Evolutionary conservation across 2,888 invertebrate species (phyloP).

Genomic region (Leucania comma): DNA sequence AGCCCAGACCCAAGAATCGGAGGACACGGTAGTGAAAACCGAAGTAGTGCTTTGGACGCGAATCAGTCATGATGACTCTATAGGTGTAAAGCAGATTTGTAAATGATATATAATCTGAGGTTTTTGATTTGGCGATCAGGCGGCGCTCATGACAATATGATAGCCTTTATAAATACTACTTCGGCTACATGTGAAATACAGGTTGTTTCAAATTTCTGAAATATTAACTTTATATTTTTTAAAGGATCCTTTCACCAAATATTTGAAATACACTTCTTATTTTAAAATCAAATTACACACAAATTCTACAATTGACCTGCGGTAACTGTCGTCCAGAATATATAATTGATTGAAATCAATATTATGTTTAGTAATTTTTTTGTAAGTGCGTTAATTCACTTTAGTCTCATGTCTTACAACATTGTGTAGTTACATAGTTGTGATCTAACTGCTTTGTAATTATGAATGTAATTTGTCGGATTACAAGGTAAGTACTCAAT

Average conservation of each 20-base stretch:
- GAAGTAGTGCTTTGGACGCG: slow-evolving; percentile 80
- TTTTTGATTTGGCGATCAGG: background rate
- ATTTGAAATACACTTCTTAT: background rate
- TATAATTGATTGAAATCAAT: too few species aligned
- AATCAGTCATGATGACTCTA: slow-evolving; percentile 57
- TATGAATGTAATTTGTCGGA: too few species aligned
- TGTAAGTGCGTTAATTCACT: too few species aligned
- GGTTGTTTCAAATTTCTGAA: slow-evolving; percentile 39
- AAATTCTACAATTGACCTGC: background rate
- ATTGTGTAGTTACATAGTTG: too few species aligned
- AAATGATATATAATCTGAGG: slow-evolving; percentile 35
- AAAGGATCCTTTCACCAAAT: background rate
- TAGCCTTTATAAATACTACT: slow-evolving; percentile 39
- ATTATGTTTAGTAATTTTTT: too few species aligned
- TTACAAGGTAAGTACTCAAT: too few species aligned
- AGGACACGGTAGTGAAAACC: slow-evolving; percentile 80
- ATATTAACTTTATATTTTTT: background rate
- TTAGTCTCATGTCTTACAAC: too few species aligned
- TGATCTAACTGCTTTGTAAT: too few species aligned
- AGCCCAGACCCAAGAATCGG: slow-evolving; percentile 84
- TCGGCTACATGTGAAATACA: slow-evolving; percentile 37
- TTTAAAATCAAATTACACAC: too few species aligned
- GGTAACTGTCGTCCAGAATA: too few species aligned
- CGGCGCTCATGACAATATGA: slow-evolving; percentile 1
- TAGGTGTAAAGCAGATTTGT: slow-evolving; percentile 10